Conservation (phyloP, 2,113 vertebrate species). For the Embiotoca jacksoni region DNA sequence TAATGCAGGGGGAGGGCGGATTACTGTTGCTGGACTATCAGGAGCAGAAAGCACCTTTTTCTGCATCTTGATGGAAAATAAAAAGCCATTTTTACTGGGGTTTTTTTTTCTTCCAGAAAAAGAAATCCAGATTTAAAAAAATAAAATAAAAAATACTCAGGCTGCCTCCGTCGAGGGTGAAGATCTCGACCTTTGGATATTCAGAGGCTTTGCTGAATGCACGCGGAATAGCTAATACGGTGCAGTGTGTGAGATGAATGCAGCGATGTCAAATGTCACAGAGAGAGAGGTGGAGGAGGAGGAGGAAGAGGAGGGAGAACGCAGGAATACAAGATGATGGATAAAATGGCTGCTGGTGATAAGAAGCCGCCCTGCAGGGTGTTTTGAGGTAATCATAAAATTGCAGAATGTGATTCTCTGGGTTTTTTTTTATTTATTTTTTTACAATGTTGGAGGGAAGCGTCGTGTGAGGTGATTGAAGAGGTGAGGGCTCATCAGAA, state of each 20-base stretch:
- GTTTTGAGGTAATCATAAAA: slow-evolving; percentile 8
- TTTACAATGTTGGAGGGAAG: not conserved
- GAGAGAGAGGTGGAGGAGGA: not conserved
- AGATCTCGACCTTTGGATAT: slow-evolving; percentile 45
- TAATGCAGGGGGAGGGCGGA: slow-evolving; percentile 33
- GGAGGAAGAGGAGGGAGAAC: slow-evolving; percentile 1
- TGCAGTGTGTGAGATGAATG: slow-evolving; percentile 38
- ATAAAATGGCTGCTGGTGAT: not conserved
- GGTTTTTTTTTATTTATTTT: not conserved
- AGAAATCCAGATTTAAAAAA: not conserved
- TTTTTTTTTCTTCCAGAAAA: not conserved
- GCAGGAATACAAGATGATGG: slow-evolving; percentile 5
- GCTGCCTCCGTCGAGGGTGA: slow-evolving; percentile 15
- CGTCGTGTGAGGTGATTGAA: not conserved
- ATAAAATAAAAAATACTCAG: not conserved
- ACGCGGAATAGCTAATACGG: slow-evolving; percentile 46
- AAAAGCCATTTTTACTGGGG: not conserved
- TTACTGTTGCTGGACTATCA: slow-evolving; percentile 12
- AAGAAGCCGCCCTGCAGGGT: not conserved
- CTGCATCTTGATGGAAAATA: not conserved
- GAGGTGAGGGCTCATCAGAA: slow-evolving; percentile 6
- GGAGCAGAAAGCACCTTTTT: not conserved
- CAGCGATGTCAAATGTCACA: slow-evolving; percentile 42
- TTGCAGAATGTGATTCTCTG: not conserved
- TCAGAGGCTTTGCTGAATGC: slow-evolving; percentile 33